These are phyloP conservation scores for Homalodisca vitripennis DNA, from an alignment of 1,140 invertebrate genomes.

Conservation along the genomic window DNA sequence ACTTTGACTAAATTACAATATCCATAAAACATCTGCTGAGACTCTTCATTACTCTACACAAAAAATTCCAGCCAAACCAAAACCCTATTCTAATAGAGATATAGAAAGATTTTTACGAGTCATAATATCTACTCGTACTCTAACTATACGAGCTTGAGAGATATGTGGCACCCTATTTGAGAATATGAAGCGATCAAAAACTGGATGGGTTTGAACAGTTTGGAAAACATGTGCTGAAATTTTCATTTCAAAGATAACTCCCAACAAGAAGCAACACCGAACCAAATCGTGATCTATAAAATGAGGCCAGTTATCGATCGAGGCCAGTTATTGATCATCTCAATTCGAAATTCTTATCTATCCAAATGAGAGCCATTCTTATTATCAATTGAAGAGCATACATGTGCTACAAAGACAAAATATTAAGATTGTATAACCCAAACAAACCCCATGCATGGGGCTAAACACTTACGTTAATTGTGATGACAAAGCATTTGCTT, in stretches of 20 bases:
- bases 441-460: conserved; percentile 46
- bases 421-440: conserved; percentile 45
- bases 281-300: conserved; percentile 15
- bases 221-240: neutral
- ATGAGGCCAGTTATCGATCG: conserved; percentile 15
- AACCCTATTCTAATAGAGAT: neutral
- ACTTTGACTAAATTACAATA: too few species aligned
- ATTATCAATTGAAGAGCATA: conserved; percentile 44
- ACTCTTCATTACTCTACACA: too few species aligned
- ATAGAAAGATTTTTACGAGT: conserved; percentile 17
- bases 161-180: conserved; percentile 15
- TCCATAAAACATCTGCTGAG: neutral
- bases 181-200: neutral
- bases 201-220: neutral
- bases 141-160: neutral
- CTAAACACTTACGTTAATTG: conserved; percentile 42
- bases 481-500: conserved; percentile 38
- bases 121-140: neutral
- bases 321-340: too few species aligned
- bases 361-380: conserved; percentile 44
- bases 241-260: conserved; percentile 22
- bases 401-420: conserved; percentile 44
- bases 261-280: neutral
- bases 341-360: neutral
- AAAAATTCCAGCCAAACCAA: conserved; percentile 7